These are phyloP conservation scores for Acipenser ruthenus DNA, from an alignment of 2,797 vertebrate genomes.

Conservation along the genomic window DNA sequence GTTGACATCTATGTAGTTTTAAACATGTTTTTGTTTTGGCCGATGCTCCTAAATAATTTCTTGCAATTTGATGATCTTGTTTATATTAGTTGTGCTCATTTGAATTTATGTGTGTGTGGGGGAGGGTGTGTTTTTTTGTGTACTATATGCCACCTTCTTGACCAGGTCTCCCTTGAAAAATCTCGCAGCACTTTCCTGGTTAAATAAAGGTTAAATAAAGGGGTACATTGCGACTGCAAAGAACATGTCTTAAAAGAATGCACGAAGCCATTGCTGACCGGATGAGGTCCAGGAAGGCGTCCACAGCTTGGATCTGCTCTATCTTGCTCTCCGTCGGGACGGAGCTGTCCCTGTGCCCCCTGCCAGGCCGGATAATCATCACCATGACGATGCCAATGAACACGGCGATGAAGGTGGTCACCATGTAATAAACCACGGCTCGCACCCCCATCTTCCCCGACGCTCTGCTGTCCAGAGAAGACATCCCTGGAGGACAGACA, in stretches of 20 bases:
- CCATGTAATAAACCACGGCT: conserved; percentile 86
- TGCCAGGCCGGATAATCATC: conserved; percentile 82
- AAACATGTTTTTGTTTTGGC: too few relatives aligned
- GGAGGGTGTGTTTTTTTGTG: too few relatives aligned
- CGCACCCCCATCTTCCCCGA: conserved; percentile 87
- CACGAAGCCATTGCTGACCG: conserved; percentile 47
- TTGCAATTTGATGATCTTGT: too few relatives aligned
- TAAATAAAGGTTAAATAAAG: too few relatives aligned
- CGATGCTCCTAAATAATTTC: too few relatives aligned
- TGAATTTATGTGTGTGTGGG: background rate
- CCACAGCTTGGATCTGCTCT: conserved; percentile 78
- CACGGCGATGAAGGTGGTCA: conserved; percentile 87
- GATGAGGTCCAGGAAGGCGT: conserved; percentile 92
- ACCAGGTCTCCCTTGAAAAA: too few relatives aligned
- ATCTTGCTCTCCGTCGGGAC: conserved; percentile 59
- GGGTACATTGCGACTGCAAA: background rate
- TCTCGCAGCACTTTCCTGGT: too few relatives aligned
- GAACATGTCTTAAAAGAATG: background rate
- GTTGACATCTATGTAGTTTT: too few relatives aligned
- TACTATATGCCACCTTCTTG: too few relatives aligned
- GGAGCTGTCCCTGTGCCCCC: conserved; percentile 77
- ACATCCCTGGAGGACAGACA: conserved; percentile 66
- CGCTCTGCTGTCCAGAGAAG: conserved; percentile 84
- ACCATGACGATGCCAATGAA: conserved; percentile 91
- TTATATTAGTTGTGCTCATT: too few relatives aligned